Evolutionary conservation across 2,888 invertebrate species (phyloP), one percentile per base, ranked within the genome.

Genomic region (Perizoma flavofasciatum): DNA sequence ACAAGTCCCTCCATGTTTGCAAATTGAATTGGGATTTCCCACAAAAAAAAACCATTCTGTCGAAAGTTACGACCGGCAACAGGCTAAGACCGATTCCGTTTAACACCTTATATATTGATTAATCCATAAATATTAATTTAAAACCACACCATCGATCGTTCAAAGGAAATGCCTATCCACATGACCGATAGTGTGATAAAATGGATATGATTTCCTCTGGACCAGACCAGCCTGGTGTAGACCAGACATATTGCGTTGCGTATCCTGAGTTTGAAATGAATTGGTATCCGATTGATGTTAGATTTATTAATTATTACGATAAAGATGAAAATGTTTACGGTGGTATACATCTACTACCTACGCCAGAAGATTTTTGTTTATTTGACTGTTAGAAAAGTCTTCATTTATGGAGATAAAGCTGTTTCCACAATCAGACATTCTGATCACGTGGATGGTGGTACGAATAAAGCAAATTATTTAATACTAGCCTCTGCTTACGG

Each of bases 121-220:
- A 61, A 57, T 57, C 43, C 46, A 61, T 61, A 50, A 61, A 61
- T 57, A 57, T 54, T 57, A 54, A 55, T 61, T 58, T 45, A 49
- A 32, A 55, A 55, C 48, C 22, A 48, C 63, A 50, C 11, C 34
- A 65, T 63, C 62, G 46, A 64, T 66, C 70, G 64, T 61, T 70
- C 72, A 49, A 55, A 79, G 80, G 79, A 72, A 71, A 67, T 69
- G 73, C 70, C 72, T 71, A 65, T 59, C 59, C 62, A 56, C 59
- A 72, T 79, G 77, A 82, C 69, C 73, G 81, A 81, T 81, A 73
- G 74, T 63, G 74, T 70, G 74, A 72, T 75, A 71, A 68, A 58
- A 67, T 66, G 65, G 69, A 71, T 64, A 57, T 57, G 69, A 73
- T 67, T 71, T 75, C 75, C 78, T 58, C 10, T 35, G 6, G 11